Percentiles rank a stretch among this genome's conserved stretches.
phyloP scores from a whole-genome alignment of 2,888 invertebrate species.

The Ametastegia equiseti region DNA sequence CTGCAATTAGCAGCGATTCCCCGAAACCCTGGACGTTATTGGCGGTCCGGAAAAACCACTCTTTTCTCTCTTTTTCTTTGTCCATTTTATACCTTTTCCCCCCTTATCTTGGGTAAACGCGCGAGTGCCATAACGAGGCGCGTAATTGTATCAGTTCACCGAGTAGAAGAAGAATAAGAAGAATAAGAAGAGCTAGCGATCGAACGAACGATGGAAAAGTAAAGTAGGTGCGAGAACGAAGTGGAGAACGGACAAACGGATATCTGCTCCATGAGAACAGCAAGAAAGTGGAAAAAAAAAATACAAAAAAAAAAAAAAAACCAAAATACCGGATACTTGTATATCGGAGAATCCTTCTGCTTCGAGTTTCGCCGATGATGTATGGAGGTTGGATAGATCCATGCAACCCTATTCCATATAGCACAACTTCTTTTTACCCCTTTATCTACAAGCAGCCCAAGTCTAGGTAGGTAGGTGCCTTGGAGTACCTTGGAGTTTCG shows the following conservation, averaged over 20 bases:
- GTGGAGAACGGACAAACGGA: not conserved
- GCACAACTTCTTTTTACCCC: slow-evolving; percentile 20
- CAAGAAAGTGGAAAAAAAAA: not conserved
- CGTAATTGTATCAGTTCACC: slow-evolving; percentile 43
- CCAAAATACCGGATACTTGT: not conserved
- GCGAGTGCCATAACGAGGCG: slow-evolving; percentile 34
- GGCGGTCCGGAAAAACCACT: slow-evolving; percentile 13
- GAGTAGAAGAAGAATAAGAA: too few relatives aligned
- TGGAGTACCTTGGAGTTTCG: not conserved
- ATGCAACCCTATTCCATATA: slow-evolving; percentile 23
- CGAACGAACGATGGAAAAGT: not conserved
- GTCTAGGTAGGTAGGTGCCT: too few relatives aligned
- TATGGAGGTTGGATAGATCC: slow-evolving; percentile 20
- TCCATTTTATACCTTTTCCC: not conserved
- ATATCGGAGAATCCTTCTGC: slow-evolving; percentile 14
- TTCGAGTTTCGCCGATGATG: not conserved
- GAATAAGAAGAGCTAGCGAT: too few relatives aligned
- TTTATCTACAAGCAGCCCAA: not conserved
- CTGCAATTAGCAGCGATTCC: slow-evolving; percentile 43
- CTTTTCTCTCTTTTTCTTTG: not conserved
- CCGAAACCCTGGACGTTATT: slow-evolving; percentile 16
- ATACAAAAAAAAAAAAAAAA: too few relatives aligned
- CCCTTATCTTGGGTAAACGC: slow-evolving; percentile 7
- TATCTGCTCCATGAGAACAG: not conserved
- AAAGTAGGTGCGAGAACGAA: not conserved